Evolutionary conservation across 1,140 invertebrate species (phyloP), one percentile per base, ranked within the genome.

Genomic region (Gryon sp.): DNA sequence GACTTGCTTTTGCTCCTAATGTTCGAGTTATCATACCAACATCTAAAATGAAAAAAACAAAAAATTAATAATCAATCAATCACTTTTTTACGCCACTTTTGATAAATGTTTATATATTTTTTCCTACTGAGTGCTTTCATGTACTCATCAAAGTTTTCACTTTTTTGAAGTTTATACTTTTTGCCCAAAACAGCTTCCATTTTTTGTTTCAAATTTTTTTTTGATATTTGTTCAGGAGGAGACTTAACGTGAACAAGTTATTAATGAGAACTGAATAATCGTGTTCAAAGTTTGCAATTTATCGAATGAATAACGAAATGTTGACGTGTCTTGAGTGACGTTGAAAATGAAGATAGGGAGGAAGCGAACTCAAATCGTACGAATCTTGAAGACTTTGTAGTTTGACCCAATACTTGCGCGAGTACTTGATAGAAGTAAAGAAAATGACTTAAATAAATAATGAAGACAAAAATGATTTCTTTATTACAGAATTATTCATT

Each of bases 71-170:
- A 30, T 38, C 45, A 18, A 24, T 30, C 12, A 32, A 57, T 14
- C 24, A 52, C 20, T 1, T 11, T n/a, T 46, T n/a, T n/a, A n/a
- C n/a, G n/a, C n/a, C 2, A 46, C 6, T 52, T 2, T 24, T 24
- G 3, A 7, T 24, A 8, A 16, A 26, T 30, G 16, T 19, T 50
- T n/a, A 19, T 24, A 4, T 24, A 7, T 24, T 24, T 7, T 55
- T 19, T 91, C 92, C 92, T 83, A 96, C 95, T 94, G 34, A 96
- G 83, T 26, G 92, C 90, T 89, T 96, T 96, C 94, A 97, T 93
- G 87, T 94, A 96, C 40, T 95, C 95, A 76, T 96, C 95, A 83
- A 96, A 97, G 81, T 96, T 95, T 48, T 96, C 94, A 55, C 93
- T 94, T 28, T 90, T 88, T 41, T 86, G 82, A 60, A 96, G 90